Conservation (phyloP, 2,113 vertebrate genomes). For the Corythoichthys intestinalis region DNA sequence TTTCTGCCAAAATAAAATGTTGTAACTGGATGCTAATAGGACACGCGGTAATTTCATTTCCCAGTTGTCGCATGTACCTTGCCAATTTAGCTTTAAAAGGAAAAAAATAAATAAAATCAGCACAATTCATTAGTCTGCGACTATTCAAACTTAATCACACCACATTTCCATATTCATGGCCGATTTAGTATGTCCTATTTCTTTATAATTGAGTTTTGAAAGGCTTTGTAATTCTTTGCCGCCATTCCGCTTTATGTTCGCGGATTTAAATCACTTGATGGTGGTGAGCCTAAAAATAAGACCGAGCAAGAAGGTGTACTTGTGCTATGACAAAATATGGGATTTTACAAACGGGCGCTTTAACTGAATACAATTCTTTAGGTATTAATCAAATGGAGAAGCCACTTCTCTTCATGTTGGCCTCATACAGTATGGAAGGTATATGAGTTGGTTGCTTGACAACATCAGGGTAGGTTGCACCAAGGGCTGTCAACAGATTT, state of each 20-base stretch:
- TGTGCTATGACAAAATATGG: constrained; percentile 21
- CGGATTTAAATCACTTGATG: constrained; percentile 17
- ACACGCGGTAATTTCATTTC: constrained; percentile 16
- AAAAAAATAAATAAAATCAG: not conserved
- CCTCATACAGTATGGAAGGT: no score
- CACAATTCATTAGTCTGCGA: not conserved
- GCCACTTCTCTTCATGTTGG: constrained; percentile 13
- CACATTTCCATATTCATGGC: not conserved
- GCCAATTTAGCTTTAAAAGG: constrained; percentile 6
- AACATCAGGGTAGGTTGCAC: constrained; percentile 10
- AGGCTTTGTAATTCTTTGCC: not conserved
- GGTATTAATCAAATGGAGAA: constrained; percentile 25
- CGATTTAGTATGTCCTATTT: not conserved
- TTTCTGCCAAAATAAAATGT: constrained; percentile 4
- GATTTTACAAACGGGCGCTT: constrained; percentile 28
- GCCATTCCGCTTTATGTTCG: constrained; percentile 3
- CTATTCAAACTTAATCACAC: not conserved
- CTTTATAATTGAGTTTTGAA: constrained; percentile 2
- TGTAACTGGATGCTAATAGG: constrained; percentile 25
- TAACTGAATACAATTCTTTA: constrained; percentile 25
- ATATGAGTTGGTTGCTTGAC: not conserved
- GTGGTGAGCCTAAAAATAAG: constrained; percentile 9
- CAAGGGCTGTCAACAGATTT: no score
- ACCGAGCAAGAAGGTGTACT: not conserved
- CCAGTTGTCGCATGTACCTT: constrained; percentile 5